Evolutionary conservation across 1,140 invertebrate species (phyloP), one percentile per base, ranked within the genome.

Genomic region (Lordiphosa mommai): DNA sequence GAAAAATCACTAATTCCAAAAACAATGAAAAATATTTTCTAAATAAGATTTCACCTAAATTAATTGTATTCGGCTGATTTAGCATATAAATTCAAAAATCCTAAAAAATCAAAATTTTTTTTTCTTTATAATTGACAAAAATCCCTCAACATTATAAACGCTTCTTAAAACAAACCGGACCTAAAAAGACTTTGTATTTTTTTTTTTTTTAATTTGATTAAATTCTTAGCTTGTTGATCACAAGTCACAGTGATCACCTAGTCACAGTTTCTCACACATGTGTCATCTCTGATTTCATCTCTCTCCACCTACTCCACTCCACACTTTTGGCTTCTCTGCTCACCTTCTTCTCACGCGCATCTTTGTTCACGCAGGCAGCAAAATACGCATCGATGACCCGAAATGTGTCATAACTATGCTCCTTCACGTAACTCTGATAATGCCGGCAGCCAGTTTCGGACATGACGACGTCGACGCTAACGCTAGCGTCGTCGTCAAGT

Each of bases 351-450:
- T 91, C 92, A 61, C 93, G 91, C 33, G 93, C 92, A 90, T 94
- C 93, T 71, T 90, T 90, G 56, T 93, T 92, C 40, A 92, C 92
- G 87, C 93, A 94, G 49, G 94, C 91, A 51, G 95, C 92, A 85
- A 95, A 95, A 90, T 93, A 93, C 71, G 92, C 91, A 90, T 95
- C 92, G 61, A 95, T 93, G 59, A 95, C 90, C 68, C 90, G 89
- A 84, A 92, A 93, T 20, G 91, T 89, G 61, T 92, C 90, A 46
- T 91, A 89, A 70, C 92, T 92, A 50, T 88, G 87, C 90, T 90
- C 88, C 70, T 88, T 88, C 12, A 88, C 63, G 61, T 88, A 89
- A 46, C 59, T 71, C 51, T 85, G 77, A 72, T 88, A 89, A 61
- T 89, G 88, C 68, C 85, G 72, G 63, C 88, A 89, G 47, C 86